Conservation (phyloP, 1,140 invertebrate genomes). For the Galleria mellonella region DNA sequence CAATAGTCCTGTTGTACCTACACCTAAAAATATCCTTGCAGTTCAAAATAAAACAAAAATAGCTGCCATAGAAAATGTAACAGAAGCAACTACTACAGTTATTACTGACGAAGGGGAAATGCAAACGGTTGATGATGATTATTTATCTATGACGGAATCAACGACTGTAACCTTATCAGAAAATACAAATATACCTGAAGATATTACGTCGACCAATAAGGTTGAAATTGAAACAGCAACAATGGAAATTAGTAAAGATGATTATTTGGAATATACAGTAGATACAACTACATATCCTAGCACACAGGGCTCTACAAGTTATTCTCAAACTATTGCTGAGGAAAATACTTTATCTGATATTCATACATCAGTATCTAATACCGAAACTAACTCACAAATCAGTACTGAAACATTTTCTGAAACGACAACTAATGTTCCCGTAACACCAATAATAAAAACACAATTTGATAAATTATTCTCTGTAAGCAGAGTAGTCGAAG, state of each 20-base stretch:
- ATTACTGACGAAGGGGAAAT: conserved; percentile 5
- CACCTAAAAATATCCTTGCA: conserved; percentile 2
- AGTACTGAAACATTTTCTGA: conserved; percentile 24
- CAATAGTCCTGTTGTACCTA: conserved; percentile 22
- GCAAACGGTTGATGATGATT: conserved; percentile 30
- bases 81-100: conserved; percentile 7
- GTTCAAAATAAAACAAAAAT: conserved; percentile 20
- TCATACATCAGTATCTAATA: conserved; percentile 15
- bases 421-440: conserved; percentile 31
- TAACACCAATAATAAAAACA: conserved; percentile 60
- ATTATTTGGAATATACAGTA: conserved; percentile 50
- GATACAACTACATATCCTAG: conserved; percentile 33
- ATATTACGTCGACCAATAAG: conserved; percentile 18
- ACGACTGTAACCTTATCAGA: conserved; percentile 13
- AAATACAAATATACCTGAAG: conserved; percentile 13
- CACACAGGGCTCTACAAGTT: conserved; percentile 19
- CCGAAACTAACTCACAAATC: conserved; percentile 16
- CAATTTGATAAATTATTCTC: conserved; percentile 78
- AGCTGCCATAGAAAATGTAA: conserved; percentile 23
- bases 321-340: conserved; percentile 25
- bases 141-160: conserved; percentile 40
- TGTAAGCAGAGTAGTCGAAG: conserved; percentile 79
- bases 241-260: conserved; percentile 43
- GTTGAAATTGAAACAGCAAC: conserved; percentile 34
- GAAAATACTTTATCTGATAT: conserved; percentile 12